Evolutionary conservation across 2,888 invertebrate species (phyloP), one percentile per base, ranked within the genome.

Genomic region (Spisula subtruncata): DNA sequence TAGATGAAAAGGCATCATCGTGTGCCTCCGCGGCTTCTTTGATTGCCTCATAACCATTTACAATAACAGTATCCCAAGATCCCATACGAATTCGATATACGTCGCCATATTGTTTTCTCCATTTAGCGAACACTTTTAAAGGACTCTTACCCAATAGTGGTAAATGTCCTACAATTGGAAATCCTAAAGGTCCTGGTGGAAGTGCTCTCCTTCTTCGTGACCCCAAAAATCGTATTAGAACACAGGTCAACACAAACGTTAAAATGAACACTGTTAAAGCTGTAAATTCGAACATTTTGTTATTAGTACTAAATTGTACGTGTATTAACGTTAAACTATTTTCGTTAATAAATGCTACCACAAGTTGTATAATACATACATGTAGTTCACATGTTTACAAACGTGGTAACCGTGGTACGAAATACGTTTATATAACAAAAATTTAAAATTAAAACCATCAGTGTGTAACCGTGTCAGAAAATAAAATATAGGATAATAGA

Each of bases 121-220:
- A 87, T 56, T 87, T 86, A 10, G 46, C 54, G 80, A 94, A 91
- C 41, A 90, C 92, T 54, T 82, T 32, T n/a, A 87, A 89, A 6
- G 92, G 94, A 5, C 83, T 54, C 8, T 83, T 75, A 1, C 91
- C 91, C 14, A 94, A 85, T n/a, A 91, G 87, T 8, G 90, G 93
- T 41, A 93, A 86, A 83, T 94, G 92, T n/a, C 94, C 94, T 4
- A 94, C 71, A n/a, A 94, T 32, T 1, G 94, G 94, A 10, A 92
- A 84, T 16, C 93, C 93, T 82, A 89, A 87, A 1, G 94, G 94
- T 29, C 93, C 94, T 1, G 92, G 91, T 2, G 92, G 91, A 32
- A 48, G 35, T 46, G n/a, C 18, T 4, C n/a, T 56, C 10, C 16
- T 12, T 51, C 29, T 85, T 20, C 79, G 51, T 79, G 25, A 20